A percentile compares a stretch with the other conserved stretches of the same genome.
Conservation (phyloP, 2,888 invertebrate species). For the Trichogramma evanescens region DNA sequence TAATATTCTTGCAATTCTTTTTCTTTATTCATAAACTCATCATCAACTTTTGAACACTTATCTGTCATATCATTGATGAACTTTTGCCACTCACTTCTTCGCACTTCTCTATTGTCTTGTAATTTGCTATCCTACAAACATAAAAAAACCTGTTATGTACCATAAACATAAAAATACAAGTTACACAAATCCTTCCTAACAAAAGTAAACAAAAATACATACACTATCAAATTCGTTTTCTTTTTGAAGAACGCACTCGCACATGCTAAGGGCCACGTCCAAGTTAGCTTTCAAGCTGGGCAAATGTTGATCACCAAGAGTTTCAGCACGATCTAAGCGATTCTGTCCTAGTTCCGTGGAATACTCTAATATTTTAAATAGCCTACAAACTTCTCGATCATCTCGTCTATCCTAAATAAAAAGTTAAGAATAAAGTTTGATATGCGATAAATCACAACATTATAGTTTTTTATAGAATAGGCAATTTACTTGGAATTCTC, state of each 20-base stretch:
- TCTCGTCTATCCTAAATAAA: constrained; percentile 61
- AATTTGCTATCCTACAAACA: constrained; percentile 48
- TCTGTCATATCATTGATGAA: constrained; percentile 74
- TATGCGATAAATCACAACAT: neutral
- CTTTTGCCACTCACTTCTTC: constrained; percentile 62
- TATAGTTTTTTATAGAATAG: neutral
- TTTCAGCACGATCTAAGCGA: constrained; percentile 62
- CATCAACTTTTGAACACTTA: constrained; percentile 68
- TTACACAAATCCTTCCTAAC: neutral
- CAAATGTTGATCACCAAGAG: constrained; percentile 56
- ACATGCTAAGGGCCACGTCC: constrained; percentile 58
- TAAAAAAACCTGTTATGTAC: constrained; percentile 7
- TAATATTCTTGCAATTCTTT: constrained; percentile 69
- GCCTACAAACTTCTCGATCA: constrained; percentile 71
- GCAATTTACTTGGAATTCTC: constrained; percentile 72
- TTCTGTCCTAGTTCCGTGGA: constrained; percentile 71
- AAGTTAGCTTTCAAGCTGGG: constrained; percentile 60
- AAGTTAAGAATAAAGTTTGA: neutral
- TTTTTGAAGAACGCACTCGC: constrained; percentile 56
- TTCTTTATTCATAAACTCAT: constrained; percentile 72
- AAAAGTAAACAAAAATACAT: constrained; percentile 23
- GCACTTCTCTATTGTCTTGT: constrained; percentile 48
- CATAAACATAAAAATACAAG: neutral
- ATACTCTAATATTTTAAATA: constrained; percentile 70
- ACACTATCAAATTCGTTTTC: constrained; percentile 56